Evolutionary conservation across 2,888 invertebrate species (phyloP).

Genomic region (Baccha elongata): DNA sequence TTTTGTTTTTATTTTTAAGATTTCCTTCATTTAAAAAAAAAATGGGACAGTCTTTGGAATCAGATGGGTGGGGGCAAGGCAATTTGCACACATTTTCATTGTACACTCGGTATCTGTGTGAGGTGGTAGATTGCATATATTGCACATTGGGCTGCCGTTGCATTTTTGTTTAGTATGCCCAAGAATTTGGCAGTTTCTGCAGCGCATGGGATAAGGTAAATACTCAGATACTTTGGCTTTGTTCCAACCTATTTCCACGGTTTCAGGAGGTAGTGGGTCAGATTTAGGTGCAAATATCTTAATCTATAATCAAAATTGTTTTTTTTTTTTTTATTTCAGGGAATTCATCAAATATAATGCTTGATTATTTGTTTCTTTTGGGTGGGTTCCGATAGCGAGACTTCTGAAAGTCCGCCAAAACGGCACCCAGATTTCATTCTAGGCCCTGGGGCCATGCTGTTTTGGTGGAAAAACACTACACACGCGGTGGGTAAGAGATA

Average conservation of each 20-base stretch:
- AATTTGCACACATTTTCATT: background rate
- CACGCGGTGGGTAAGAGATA: no score
- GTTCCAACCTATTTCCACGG: constrained; percentile 8
- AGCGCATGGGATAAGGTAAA: background rate
- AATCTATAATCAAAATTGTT: no score
- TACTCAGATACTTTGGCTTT: background rate
- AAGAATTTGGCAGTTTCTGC: background rate
- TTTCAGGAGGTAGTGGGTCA: background rate
- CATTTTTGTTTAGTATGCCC: background rate
- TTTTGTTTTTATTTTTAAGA: background rate
- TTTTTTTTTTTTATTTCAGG: background rate
- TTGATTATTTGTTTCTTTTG: background rate
- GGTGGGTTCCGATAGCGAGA: background rate
- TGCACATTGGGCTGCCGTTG: background rate
- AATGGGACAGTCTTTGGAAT: background rate
- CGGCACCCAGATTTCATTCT: no score
- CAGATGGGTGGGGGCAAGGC: background rate
- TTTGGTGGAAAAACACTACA: no score
- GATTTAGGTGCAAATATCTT: no score
- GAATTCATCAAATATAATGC: background rate
- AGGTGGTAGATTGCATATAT: background rate
- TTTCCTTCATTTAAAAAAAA: background rate
- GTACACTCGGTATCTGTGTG: background rate
- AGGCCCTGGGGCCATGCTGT: no score
- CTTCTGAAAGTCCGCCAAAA: no score